These are phyloP conservation scores for Microplitis mediator DNA, from an alignment of 1,140 invertebrate species.

Conservation along the genomic window DNA sequence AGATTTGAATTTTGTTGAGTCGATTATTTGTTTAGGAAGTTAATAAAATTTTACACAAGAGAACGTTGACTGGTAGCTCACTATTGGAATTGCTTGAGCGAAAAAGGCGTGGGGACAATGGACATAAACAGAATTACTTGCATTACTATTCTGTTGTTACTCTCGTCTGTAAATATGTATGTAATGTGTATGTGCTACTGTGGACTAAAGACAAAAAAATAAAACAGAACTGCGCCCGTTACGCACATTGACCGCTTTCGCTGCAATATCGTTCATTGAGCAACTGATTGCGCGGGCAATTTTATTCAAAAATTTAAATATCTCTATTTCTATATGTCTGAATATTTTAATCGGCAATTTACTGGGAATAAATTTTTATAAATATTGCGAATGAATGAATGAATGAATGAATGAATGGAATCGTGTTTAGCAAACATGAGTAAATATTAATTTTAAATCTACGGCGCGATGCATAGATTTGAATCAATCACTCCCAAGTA, in stretches of 20 bases:
- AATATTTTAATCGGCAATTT: not conserved
- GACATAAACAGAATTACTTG: not conserved
- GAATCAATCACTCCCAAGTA: too few relatives aligned
- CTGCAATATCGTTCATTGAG: constrained; percentile 2
- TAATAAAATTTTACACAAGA: too few relatives aligned
- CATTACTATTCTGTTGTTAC: not conserved
- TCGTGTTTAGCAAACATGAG: too few relatives aligned
- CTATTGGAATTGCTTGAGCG: not conserved
- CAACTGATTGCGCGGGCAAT: not conserved
- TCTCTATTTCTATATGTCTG: too few relatives aligned
- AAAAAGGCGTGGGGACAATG: not conserved
- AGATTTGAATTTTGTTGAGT: too few relatives aligned
- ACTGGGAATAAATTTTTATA: not conserved
- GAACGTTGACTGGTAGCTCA: too few relatives aligned
- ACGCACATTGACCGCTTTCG: constrained; percentile 13
- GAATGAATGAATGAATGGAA: too few relatives aligned
- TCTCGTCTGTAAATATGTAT: not conserved
- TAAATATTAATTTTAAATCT: too few relatives aligned
- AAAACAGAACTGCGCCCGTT: not conserved
- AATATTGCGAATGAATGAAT: not conserved
- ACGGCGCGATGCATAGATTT: too few relatives aligned
- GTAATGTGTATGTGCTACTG: too few relatives aligned
- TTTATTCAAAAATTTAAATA: not conserved
- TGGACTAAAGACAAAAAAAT: too few relatives aligned
- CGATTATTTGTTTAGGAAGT: too few relatives aligned